Percentiles rank a stretch among this genome's conserved stretches.
Evolutionary conservation across 1,140 invertebrate species (phyloP).

Genomic region (Apis cerana): DNA sequence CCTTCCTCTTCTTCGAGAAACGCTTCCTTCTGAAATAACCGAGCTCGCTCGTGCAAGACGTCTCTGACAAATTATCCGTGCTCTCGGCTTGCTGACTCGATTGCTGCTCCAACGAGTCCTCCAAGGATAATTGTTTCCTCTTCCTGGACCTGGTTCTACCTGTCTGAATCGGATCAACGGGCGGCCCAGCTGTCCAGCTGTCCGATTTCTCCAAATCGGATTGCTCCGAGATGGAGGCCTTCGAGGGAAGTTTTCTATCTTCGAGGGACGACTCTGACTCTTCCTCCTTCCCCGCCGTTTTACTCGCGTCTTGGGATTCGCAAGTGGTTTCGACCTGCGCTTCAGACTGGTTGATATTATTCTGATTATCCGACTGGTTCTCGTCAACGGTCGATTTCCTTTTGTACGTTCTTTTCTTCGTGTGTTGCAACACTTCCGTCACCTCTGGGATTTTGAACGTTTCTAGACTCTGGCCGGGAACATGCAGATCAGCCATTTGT

Average conservation of each 20-base stretch:
- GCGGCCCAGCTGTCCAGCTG: constrained; percentile 5
- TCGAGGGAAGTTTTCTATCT: not conserved
- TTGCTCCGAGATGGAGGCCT: not conserved
- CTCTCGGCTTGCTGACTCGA: constrained; percentile 30
- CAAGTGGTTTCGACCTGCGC: not conserved
- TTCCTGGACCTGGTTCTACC: constrained; percentile 22
- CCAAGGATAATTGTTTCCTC: constrained; percentile 39
- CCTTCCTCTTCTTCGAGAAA: constrained; percentile 53
- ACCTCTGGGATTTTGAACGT: constrained; percentile 61
- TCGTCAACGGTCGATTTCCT: constrained; percentile 62
- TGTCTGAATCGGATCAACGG: constrained; percentile 5
- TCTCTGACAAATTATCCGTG: constrained; percentile 50
- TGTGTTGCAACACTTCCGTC: constrained; percentile 42
- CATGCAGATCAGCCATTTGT: not conserved
- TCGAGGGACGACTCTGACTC: not conserved
- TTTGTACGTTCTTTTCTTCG: constrained; percentile 60
- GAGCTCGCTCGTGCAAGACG: constrained; percentile 44
- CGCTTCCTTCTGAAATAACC: constrained; percentile 59
- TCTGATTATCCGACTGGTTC: constrained; percentile 36
- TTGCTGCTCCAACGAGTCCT: constrained; percentile 22
- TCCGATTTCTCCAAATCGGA: constrained; percentile 34
- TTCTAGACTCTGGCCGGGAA: constrained; percentile 6
- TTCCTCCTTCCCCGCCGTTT: not conserved
- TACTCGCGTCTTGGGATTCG: too few relatives aligned
- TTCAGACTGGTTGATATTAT: not conserved